Evolutionary conservation across 1,140 invertebrate species (phyloP).

Genomic region (Aphaenogaster floridana): DNA sequence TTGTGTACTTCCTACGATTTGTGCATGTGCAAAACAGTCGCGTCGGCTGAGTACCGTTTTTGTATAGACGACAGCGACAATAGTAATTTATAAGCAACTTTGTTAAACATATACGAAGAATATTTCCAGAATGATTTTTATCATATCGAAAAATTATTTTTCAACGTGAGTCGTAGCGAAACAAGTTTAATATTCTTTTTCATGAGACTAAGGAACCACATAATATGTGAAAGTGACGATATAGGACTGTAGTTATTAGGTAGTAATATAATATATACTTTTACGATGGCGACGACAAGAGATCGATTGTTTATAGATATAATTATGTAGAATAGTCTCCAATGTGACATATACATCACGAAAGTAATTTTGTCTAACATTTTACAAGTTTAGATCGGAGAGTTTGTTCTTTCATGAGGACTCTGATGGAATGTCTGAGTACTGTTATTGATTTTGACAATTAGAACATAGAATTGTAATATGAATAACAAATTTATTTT

Average conservation of each 20-base stretch:
- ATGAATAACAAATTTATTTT: conserved; percentile 2
- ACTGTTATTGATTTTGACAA: conserved; percentile 22
- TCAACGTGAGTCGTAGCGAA: neutral
- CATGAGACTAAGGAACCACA: neutral
- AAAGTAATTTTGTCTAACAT: conserved; percentile 78
- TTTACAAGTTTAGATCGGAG: conserved; percentile 68
- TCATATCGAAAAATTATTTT: conserved; percentile 14
- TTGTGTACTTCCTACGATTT: conserved; percentile 14
- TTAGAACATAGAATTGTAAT: neutral
- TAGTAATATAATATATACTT: conserved; percentile 46
- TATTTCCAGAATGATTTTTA: conserved; percentile 42
- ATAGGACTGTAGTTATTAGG: conserved; percentile 48
- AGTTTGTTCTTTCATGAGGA: conserved; percentile 51
- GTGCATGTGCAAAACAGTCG: neutral
- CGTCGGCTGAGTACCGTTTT: neutral
- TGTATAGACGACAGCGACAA: neutral
- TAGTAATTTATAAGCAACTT: conserved; percentile 26
- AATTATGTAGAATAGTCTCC: conserved; percentile 72
- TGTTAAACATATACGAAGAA: conserved; percentile 30
- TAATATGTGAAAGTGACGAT: conserved; percentile 23
- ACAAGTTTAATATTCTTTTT: conserved; percentile 10
- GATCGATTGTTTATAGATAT: conserved; percentile 70
- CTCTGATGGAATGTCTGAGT: conserved; percentile 30
- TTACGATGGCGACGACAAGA: conserved; percentile 62
- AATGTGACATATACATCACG: conserved; percentile 74